Evolutionary conservation across 2,797 vertebrate genomes (phyloP).

Genomic region (Balearica regulorum): DNA sequence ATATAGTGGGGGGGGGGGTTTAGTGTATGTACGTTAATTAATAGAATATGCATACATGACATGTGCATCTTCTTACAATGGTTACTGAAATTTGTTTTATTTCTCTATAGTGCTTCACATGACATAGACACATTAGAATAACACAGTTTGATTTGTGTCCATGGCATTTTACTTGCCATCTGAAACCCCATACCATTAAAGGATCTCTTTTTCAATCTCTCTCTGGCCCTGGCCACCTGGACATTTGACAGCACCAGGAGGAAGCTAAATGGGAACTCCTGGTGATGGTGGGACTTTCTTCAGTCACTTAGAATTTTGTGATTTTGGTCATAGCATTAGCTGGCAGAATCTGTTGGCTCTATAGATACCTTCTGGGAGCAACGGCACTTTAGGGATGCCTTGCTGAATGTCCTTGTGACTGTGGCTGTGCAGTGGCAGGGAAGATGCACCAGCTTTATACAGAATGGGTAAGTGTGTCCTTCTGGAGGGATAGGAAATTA

Average conservation of each 20-base stretch:
- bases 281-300: not conserved
- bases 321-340: not conserved
- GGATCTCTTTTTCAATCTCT: not conserved
- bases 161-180: not conserved
- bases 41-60: not conserved
- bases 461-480: not conserved
- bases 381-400: not conserved
- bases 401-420: not conserved
- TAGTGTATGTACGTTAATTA: not conserved
- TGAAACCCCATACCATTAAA: not conserved
- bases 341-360: not conserved
- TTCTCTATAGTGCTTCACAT: not conserved
- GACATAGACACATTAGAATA: not conserved
- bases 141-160: not conserved
- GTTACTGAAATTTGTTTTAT: not conserved
- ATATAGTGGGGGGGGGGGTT: accelerated
- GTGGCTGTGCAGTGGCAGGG: not conserved
- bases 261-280: not conserved
- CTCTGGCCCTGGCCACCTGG: not conserved
- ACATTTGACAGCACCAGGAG: not conserved
- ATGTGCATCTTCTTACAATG: not conserved
- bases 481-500: not conserved
- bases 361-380: not conserved
- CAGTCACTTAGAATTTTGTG: not conserved
- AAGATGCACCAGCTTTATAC: not conserved